Evolutionary conservation across 2,113 vertebrate genomes (phyloP), one percentile per base, ranked within the genome.

Genomic region (Motacilla tschutschensis): DNA sequence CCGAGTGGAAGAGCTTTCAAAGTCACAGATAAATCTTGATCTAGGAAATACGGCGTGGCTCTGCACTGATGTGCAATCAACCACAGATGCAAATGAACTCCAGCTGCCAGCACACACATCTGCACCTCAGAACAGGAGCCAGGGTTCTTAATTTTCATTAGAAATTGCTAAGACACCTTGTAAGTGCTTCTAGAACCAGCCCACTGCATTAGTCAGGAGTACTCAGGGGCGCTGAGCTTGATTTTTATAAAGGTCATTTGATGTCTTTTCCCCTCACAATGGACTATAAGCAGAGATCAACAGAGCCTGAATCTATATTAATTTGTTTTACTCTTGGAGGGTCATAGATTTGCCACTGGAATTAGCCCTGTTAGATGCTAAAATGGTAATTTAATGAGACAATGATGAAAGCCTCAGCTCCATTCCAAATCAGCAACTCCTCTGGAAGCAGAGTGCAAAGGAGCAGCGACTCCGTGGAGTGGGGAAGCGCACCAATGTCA

Each of bases 211-310:
- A 94, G 89, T 83, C 92, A 78, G 59, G 87, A 90, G 85, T 71
- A 85, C 76, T 89, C 79, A 64, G 70, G 79, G 57, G 65, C 75
- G 79, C 40, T 0, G 29, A 74, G 63, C 77, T 76, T 79, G 73
- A 21, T 57, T 93, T 91, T 90, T 64, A 74, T 80, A 92, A 93
- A 95, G 90, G 94, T 95, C 84, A 91, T 64, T 88, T 31, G n/a
- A 62, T 85, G 62, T 87, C 72, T 92, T 79, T 93, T 88, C 76
- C 62, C 43, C 76, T 87, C 69, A 87, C 87, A 91, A 90, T 90
- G 82, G 92, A 93, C 90, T 93, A 91, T 91, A 93, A 91, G 79
- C 87, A 83, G 92, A 88, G 80, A 89, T 69, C 90, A 94, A 75
- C 84, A 88, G 38, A 92, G 79, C 62, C 62, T 72, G 74, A 91